Conservation (phyloP, 2,888 invertebrate genomes). For the Drosophila neutralis region DNA sequence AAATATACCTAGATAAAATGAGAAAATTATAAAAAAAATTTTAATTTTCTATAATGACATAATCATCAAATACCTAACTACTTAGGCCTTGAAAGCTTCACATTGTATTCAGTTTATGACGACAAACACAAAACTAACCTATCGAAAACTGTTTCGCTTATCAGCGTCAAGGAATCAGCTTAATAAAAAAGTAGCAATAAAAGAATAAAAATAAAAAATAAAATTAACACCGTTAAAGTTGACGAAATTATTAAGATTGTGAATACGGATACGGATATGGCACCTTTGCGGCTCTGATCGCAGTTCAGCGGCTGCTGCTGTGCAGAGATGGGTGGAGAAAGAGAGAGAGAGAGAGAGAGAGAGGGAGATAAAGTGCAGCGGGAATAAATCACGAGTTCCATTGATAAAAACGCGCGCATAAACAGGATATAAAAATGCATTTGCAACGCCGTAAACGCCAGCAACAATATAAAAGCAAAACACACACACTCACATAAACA, state of each 20-base stretch:
- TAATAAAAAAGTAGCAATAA: constrained; percentile 7
- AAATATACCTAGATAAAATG: neutral
- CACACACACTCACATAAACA: constrained; percentile 36
- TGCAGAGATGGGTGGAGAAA: neutral
- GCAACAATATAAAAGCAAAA: constrained; percentile 47
- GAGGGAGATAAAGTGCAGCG: constrained; percentile 3
- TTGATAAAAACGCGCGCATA: constrained; percentile 70
- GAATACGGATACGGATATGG: constrained; percentile 15
- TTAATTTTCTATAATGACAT: neutral
- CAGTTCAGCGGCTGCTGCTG: constrained; percentile 42
- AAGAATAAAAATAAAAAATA: constrained; percentile 1
- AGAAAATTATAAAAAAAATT: neutral
- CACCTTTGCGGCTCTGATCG: constrained; percentile 26
- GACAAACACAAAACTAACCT: neutral
- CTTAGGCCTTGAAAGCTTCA: neutral
- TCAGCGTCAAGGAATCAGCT: constrained; percentile 5
- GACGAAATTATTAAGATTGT: constrained; percentile 38
- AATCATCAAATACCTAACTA: neutral
- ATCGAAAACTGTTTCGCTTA: constrained; percentile 8
- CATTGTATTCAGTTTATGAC: neutral
- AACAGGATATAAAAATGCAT: constrained; percentile 81
- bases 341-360: neutral
- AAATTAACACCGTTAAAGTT: constrained; percentile 31
- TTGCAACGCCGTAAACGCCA: constrained; percentile 68
- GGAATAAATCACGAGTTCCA: constrained; percentile 61